A percentile compares a stretch with the other conserved stretches of the same genome.
These are phyloP conservation scores for Pinna nobilis DNA, from an alignment of 1,140 invertebrate genomes.

Conservation along the genomic window DNA sequence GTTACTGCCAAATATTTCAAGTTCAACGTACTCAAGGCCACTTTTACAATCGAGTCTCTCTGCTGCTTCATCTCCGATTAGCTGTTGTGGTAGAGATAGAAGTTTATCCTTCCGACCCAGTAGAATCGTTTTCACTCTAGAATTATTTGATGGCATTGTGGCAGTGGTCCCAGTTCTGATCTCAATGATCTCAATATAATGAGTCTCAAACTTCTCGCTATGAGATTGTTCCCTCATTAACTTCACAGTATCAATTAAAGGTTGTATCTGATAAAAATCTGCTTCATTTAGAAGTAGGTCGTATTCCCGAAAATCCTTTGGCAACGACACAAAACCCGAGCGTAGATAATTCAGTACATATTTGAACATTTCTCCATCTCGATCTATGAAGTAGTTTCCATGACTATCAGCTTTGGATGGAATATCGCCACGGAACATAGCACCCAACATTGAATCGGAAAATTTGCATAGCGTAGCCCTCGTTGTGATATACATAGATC, in stretches of 20 bases:
- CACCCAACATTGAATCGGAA: slow-evolving; percentile 70
- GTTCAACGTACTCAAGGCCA: slow-evolving; percentile 59
- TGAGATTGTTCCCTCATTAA: slow-evolving; percentile 65
- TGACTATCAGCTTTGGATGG: slow-evolving; percentile 59
- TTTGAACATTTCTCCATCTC: slow-evolving; percentile 67
- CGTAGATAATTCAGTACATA: slow-evolving; percentile 70
- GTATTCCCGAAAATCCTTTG: slow-evolving; percentile 89
- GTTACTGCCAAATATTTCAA: slow-evolving; percentile 63
- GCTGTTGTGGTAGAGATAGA: slow-evolving; percentile 51
- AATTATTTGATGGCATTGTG: slow-evolving; percentile 70
- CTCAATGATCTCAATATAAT: slow-evolving; percentile 68
- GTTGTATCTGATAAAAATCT: slow-evolving; percentile 91
- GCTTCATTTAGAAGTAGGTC: slow-evolving; percentile 94
- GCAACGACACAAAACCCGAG: slow-evolving; percentile 83
- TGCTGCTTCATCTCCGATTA: slow-evolving; percentile 58
- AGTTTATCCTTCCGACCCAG: slow-evolving; percentile 64
- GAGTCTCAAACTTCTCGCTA: slow-evolving; percentile 31
- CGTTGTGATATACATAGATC: slow-evolving; percentile 64
- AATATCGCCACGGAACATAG: slow-evolving; percentile 67
- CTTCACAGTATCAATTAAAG: slow-evolving; percentile 80
- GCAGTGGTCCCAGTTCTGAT: slow-evolving; percentile 67
- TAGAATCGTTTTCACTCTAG: slow-evolving; percentile 67
- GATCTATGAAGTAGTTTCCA: slow-evolving; percentile 69
- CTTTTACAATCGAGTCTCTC: slow-evolving; percentile 60
- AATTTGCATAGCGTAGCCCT: slow-evolving; percentile 64